Evolutionary conservation across 1,140 invertebrate species (phyloP).

Genomic region (Lethocerus indicus): DNA sequence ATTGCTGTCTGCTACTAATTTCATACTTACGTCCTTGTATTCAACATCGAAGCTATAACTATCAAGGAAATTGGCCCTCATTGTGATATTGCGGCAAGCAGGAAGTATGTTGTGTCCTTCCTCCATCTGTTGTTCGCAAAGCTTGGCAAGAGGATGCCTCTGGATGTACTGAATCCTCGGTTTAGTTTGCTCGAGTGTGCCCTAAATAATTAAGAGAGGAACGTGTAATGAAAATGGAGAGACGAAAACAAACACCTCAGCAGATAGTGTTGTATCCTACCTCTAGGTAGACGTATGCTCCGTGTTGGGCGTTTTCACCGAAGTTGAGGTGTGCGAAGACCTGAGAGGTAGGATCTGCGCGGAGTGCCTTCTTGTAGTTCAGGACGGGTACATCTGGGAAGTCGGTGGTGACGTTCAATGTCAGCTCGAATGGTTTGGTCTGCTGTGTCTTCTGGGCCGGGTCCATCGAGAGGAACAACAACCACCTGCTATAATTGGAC

Average conservation of each 20-base stretch:
- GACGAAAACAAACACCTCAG: too few species aligned
- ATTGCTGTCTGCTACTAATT: background rate
- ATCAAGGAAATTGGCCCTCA: slow-evolving; percentile 29
- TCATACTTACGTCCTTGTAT: slow-evolving; percentile 24
- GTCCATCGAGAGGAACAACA: slow-evolving; percentile 24
- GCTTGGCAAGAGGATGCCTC: slow-evolving; percentile 22
- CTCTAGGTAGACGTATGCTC: too few species aligned
- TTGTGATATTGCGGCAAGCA: slow-evolving; percentile 32
- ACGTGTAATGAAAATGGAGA: too few species aligned
- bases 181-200: slow-evolving; percentile 27
- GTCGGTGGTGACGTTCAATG: too few species aligned
- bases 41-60: slow-evolving; percentile 25
- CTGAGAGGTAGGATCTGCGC: slow-evolving; percentile 28
- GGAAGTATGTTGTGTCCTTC: slow-evolving; percentile 31
- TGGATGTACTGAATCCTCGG: slow-evolving; percentile 29
- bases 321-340: slow-evolving; percentile 29
- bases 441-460: slow-evolving; percentile 6
- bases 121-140: slow-evolving; percentile 31
- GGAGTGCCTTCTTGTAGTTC: slow-evolving; percentile 30
- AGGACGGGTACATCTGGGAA: slow-evolving; percentile 27
- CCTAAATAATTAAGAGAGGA: too few species aligned
- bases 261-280: too few species aligned
- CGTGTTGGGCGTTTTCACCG: too few species aligned
- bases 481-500: slow-evolving; percentile 30
- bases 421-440: slow-evolving; percentile 1